These are phyloP conservation scores for Acronicta alni DNA, from an alignment of 2,888 invertebrate species.

Conservation along the genomic window DNA sequence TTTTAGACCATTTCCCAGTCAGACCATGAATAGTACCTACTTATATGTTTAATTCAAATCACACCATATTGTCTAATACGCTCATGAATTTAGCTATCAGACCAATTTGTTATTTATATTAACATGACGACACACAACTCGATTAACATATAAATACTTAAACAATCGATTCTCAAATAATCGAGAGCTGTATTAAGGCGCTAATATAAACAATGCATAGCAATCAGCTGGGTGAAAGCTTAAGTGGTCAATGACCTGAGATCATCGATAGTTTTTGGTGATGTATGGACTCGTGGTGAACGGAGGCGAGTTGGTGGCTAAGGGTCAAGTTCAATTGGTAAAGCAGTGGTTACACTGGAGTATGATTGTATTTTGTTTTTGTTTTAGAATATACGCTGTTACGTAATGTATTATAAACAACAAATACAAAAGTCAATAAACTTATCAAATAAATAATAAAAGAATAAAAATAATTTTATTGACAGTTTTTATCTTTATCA, in stretches of 20 bases:
- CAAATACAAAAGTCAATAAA: no score
- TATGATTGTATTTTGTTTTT: neutral
- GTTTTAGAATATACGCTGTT: neutral
- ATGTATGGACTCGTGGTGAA: constrained; percentile 62
- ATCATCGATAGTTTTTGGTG: constrained; percentile 59
- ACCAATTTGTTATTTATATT: constrained; percentile 3
- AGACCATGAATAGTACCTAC: no score
- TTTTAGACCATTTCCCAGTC: no score
- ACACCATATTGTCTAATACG: no score
- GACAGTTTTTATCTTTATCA: no score
- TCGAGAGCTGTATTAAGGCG: constrained; percentile 20
- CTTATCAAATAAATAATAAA: no score
- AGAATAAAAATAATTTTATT: no score
- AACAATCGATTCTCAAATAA: constrained; percentile 32
- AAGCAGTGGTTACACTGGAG: constrained; percentile 30
- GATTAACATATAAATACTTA: constrained; percentile 36
- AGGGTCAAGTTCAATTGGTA: constrained; percentile 63
- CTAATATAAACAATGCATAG: constrained; percentile 55
- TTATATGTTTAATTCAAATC: no score
- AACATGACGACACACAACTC: neutral
- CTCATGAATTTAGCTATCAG: neutral
- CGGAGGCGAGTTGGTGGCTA: constrained; percentile 56
- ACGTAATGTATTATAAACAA: no score
- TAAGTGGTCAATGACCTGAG: constrained; percentile 58
- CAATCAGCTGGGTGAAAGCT: constrained; percentile 60